A percentile compares a stretch with the other conserved stretches of the same genome.
These are phyloP conservation scores for Natrix natrix DNA, from an alignment of 2,797 vertebrate species.

Conservation along the genomic window DNA sequence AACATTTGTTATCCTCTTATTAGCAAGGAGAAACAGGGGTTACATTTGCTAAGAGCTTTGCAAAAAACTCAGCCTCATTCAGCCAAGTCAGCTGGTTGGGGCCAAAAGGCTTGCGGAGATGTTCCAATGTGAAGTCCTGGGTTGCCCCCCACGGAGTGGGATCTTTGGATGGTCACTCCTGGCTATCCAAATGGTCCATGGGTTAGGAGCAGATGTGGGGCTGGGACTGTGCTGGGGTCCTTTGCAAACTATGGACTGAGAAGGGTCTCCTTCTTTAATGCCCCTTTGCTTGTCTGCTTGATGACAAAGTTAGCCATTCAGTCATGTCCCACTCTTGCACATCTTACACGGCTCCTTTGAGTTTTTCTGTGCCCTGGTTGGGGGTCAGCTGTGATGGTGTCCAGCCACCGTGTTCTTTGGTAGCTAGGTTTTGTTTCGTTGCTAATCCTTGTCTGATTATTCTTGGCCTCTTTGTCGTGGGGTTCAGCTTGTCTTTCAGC, in stretches of 20 bases:
- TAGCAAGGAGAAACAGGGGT: constrained; percentile 65
- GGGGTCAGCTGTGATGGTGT: background rate
- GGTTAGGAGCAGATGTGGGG: background rate
- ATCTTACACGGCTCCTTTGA: background rate
- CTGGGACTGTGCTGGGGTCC: background rate
- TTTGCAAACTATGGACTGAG: background rate
- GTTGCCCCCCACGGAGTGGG: constrained; percentile 38
- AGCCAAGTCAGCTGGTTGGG: constrained; percentile 64
- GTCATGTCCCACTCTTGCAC: background rate
- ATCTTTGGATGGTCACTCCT: constrained; percentile 27
- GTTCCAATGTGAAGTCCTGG: constrained; percentile 34
- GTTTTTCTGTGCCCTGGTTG: background rate
- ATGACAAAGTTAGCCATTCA: background rate
- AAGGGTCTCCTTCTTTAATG: background rate
- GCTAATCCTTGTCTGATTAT: background rate
- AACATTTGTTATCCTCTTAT: constrained; percentile 69
- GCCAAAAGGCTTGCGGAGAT: constrained; percentile 63
- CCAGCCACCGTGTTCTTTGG: background rate
- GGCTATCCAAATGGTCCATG: background rate
- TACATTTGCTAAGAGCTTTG: constrained; percentile 68
- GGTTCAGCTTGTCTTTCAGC: background rate
- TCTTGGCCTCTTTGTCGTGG: background rate
- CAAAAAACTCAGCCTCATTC: constrained; percentile 72
- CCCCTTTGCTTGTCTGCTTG: background rate
- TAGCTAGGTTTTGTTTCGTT: background rate